Percentiles rank a stretch among this genome's conserved stretches.
These are phyloP conservation scores for Drosophila busckii DNA, from an alignment of 1,140 invertebrate genomes.

Conservation along the genomic window DNA sequence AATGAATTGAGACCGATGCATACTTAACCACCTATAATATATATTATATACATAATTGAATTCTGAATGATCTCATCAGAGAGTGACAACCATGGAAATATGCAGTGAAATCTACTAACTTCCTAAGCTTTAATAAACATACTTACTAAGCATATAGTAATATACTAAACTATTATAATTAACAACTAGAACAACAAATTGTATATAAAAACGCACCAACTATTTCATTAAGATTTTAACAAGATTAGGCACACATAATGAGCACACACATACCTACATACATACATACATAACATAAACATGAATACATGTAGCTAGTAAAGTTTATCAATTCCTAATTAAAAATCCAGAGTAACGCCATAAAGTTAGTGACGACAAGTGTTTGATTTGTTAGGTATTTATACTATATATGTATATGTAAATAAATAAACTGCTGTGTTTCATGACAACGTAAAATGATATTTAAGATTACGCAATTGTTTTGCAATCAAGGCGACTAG, in stretches of 20 bases:
- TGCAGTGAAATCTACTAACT: constrained; percentile 68
- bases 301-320: constrained; percentile 53
- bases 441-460: constrained; percentile 75
- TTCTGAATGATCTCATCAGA: background rate
- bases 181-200: constrained; percentile 56
- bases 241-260: constrained; percentile 36
- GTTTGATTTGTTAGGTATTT: constrained; percentile 35
- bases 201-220: constrained; percentile 74
- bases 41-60: constrained; percentile 14
- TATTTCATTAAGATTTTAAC: constrained; percentile 73
- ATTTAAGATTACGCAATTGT: constrained; percentile 35
- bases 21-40: constrained; percentile 32
- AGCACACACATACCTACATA: constrained; percentile 20
- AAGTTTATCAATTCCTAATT: constrained; percentile 52
- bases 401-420: constrained; percentile 38
- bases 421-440: constrained; percentile 72
- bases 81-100: constrained; percentile 18
- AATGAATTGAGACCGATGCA: background rate
- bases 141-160: constrained; percentile 29
- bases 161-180: constrained; percentile 7
- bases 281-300: constrained; percentile 1
- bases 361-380: constrained; percentile 26
- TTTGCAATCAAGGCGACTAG: constrained; percentile 23
- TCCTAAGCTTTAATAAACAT: constrained; percentile 72
- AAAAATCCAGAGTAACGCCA: constrained; percentile 12